Evolutionary conservation across 2,113 vertebrate species (phyloP), one percentile per base, ranked within the genome.

Genomic region (Acanthochromis polyacanthus): DNA sequence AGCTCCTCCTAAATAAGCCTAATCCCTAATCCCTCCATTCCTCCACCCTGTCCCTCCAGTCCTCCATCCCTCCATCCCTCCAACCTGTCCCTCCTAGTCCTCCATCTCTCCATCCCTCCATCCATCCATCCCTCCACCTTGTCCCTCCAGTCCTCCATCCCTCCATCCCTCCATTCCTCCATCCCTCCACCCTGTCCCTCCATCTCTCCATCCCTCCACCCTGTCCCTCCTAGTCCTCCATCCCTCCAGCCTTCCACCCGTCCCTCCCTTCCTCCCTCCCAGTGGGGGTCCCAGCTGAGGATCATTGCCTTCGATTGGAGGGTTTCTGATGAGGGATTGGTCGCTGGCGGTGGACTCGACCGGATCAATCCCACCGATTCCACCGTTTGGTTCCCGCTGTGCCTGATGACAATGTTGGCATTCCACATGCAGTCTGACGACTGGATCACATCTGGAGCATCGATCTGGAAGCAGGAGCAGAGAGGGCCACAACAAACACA

Each of bases 331-430:
- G 95, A 89, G 79, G 85, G 89, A 83, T 89, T 90, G 82, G 89
- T 72, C 48, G 67, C 72, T 73, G 71, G 75, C 81, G 62, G 86
- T 85, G 86, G 92, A 94, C 88, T 93, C 81, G 61, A 85, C 88
- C 82, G 66, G 90, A 94, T 95, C 93, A 94, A 94, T 95, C 86
- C 86, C 86, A 93, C 88, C 82, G 79, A 94, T 93, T 86, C 88
- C 86, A 89, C 87, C 85, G 89, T 93, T 94, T 91, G 93, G 86
- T 90, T 93, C 94, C 93, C 74, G 91, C 94, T 94, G 94, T 92
- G 94, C 78, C 82, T 94, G 93, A 95, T 94, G 91, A 93, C 90
- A 90, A 91, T 93, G 94, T 94, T 94, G 93, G 90, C 90, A 93
- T 94, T 93, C 92, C 87, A 74, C 93, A 87, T 89, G 91, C 89